Base-by-base conservation (phyloP, 2,888 invertebrate genomes). In the Pachydiplax longipennis region DNA sequence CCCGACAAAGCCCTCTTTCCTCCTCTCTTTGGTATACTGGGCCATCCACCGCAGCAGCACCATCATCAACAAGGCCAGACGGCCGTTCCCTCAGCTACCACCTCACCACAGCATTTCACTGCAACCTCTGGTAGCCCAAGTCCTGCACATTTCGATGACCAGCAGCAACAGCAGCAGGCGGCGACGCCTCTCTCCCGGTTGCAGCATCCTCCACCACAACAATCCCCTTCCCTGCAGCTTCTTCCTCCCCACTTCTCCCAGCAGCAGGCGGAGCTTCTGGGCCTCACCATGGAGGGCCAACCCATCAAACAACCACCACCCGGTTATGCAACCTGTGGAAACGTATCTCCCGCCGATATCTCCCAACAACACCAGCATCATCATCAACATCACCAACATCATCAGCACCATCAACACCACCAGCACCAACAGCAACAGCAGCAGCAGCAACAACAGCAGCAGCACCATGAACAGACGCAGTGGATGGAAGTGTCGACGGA, bases 361-460 rank as follows among this genome's bases (percentile, higher is more conserved):
- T 37, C 61, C 37, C 87, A 87, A 37, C 87, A 87, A 93, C 94
- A 94, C 91, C 93, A 93, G 53, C 93, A 92, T 58, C 93, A 94
- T 91, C 94, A 94, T 82, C 95, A 95, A 92, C 94, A 92, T 93
- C 95, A 93, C 93, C 95, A 95, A 90, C 96, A 97, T 93, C 97
- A 97, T 93, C 96, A 96, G 92, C 94, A 93, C 93, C 95, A 95
- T 87, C 96, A 97, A 93, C 97, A 97, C 93, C 96, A 96, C 92
- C 82, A 91, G 18, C 90, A 91, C 91, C 80, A 93, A 93, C 95
- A 95, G 90, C 96, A 97, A 93, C 97, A 97, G 93, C 96, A 96
- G 92, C 81, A 90, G n/a, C 87, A 91, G 91, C 80, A 91, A 91
- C 81, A 90, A 93, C 94, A 94, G 91, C 94, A 94, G 87, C 95